Evolutionary conservation across 2,113 vertebrate genomes (phyloP).

Genomic region (Aspiorhynchus laticeps): DNA sequence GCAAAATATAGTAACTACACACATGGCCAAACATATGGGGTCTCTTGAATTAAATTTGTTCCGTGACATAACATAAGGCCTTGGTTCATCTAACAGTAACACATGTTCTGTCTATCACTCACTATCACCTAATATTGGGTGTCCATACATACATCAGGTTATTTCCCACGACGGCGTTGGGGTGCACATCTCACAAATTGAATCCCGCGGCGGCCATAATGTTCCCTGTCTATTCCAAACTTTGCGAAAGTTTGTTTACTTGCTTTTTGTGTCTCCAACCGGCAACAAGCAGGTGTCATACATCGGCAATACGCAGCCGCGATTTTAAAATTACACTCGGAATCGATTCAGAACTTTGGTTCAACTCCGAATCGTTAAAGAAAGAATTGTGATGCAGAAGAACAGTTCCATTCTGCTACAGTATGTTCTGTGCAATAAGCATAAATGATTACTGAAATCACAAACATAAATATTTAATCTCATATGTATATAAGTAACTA

Average conservation of each 20-base stretch:
- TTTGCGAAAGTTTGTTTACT: neutral
- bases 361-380: neutral
- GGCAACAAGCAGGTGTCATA: neutral
- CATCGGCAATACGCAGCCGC: neutral
- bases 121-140: neutral
- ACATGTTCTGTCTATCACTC: neutral
- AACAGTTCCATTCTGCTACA: neutral
- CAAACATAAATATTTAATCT: neutral
- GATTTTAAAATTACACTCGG: neutral
- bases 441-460: neutral
- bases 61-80: neutral
- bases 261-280: neutral
- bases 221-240: no score
- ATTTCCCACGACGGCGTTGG: neutral
- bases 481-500: neutral
- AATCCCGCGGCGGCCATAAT: no score
- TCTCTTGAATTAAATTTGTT: neutral
- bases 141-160: neutral
- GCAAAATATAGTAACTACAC: neutral
- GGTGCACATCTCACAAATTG: no score
- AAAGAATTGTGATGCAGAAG: neutral
- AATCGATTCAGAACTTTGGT: neutral
- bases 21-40: neutral
- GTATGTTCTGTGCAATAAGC: neutral
- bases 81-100: neutral